phyloP scores from a whole-genome alignment of 2,888 invertebrate genomes.

The Microplitis deprimator region DNA sequence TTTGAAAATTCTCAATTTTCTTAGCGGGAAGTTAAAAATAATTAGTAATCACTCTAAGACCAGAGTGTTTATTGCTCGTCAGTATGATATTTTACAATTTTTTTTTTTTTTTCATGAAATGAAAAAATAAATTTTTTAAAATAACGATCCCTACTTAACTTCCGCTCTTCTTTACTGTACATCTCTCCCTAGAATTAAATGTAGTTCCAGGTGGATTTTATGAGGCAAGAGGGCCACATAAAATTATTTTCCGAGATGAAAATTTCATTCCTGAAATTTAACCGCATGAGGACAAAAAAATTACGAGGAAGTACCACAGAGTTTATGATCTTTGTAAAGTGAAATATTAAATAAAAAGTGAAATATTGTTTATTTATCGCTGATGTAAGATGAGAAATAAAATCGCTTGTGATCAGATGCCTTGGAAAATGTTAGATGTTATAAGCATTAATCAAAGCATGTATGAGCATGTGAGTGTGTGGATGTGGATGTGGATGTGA shows the following conservation, averaged over 20 bases:
- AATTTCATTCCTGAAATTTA: background rate
- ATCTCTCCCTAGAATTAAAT: background rate
- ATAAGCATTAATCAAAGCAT: background rate
- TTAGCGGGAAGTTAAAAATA: no score
- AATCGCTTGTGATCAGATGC: background rate
- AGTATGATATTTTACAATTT: no score
- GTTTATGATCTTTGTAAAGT: conserved; percentile 4
- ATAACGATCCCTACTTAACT: background rate
- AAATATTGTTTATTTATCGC: background rate
- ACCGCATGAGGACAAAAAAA: background rate
- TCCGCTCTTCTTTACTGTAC: background rate
- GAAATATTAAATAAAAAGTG: background rate
- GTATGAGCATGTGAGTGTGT: background rate
- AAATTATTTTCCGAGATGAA: conserved; percentile 4
- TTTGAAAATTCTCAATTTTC: no score
- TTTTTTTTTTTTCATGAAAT: background rate
- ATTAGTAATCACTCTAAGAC: no score
- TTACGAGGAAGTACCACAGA: background rate
- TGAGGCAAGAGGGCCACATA: conserved; percentile 18
- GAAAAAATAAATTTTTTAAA: background rate
- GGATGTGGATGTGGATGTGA: background rate
- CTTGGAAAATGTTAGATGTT: background rate
- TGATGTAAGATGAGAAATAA: background rate
- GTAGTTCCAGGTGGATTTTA: conserved; percentile 6
- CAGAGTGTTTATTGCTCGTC: no score